A percentile compares a stretch with the other conserved stretches of the same genome.
Conservation (phyloP, 2,797 vertebrate genomes). For the Acridotheres tristis region DNA sequence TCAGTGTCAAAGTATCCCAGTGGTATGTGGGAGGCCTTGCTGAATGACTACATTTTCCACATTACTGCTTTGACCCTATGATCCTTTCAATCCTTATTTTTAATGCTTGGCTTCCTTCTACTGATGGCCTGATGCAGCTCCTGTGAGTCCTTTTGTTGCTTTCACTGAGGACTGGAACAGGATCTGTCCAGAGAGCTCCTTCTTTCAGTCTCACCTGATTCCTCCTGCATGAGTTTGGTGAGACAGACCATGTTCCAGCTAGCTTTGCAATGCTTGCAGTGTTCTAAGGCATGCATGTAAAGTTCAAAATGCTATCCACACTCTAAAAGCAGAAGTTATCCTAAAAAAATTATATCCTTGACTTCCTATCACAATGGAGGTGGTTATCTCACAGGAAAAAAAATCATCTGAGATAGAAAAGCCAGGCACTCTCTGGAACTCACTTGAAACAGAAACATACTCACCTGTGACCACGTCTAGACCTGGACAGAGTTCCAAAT, state of each 20-base stretch:
- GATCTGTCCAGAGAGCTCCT: neutral
- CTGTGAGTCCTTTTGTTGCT: neutral
- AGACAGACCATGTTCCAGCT: neutral
- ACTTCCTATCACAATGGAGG: neutral
- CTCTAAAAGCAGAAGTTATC: neutral
- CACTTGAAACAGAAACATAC: neutral
- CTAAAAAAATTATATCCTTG: neutral
- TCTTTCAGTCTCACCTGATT: neutral
- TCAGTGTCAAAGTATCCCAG: neutral
- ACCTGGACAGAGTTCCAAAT: neutral
- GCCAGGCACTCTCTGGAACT: neutral
- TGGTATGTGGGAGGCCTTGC: neutral
- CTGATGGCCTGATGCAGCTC: neutral
- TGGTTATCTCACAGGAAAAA: neutral
- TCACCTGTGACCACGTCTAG: neutral
- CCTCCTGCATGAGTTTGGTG: neutral
- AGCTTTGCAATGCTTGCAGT: neutral
- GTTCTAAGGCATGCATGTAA: neutral
- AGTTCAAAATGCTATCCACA: neutral
- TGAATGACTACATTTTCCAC: neutral
- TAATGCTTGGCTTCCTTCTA: neutral
- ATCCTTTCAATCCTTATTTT: neutral
- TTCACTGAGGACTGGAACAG: neutral
- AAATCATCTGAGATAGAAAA: neutral
- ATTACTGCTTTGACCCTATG: neutral